Conservation (phyloP, 2,113 vertebrate species). For the Brienomyrus brachyistius region DNA sequence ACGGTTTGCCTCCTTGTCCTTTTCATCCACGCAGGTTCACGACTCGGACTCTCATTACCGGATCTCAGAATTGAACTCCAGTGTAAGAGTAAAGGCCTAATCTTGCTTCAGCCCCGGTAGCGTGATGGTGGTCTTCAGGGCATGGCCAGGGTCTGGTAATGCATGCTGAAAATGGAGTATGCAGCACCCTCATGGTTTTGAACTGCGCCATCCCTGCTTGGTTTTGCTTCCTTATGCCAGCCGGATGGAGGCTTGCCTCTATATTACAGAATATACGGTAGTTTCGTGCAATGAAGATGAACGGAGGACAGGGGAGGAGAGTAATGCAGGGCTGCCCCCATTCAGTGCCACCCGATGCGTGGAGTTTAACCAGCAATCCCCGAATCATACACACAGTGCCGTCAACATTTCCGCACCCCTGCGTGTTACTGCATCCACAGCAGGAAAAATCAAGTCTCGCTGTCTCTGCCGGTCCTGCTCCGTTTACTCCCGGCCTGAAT, state of each 20-base stretch:
- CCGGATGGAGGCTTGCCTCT: not conserved
- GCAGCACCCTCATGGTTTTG: not conserved
- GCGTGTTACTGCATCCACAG: no score
- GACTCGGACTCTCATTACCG: not conserved
- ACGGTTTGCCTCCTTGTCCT: not conserved
- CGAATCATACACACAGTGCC: not conserved
- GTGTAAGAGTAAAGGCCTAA: not conserved
- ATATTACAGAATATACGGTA: not conserved
- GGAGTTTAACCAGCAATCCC: not conserved
- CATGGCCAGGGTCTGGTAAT: not conserved
- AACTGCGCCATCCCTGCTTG: not conserved
- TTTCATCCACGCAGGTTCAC: not conserved
- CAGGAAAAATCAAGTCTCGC: constrained; percentile 1
- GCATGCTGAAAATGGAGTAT: not conserved
- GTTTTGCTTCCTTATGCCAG: not conserved
- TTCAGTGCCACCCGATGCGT: not conserved
- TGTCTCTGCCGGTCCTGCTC: not conserved
- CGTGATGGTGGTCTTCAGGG: not conserved
- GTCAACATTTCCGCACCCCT: not conserved
- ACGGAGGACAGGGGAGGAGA: not conserved
- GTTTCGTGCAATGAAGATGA: not conserved
- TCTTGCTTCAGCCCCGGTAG: not conserved
- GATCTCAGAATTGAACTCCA: not conserved
- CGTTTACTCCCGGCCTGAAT: constrained; percentile 14
- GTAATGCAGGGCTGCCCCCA: not conserved